Conservation (phyloP, 2,797 vertebrate species). For the Mormyrops boulengeri region DNA sequence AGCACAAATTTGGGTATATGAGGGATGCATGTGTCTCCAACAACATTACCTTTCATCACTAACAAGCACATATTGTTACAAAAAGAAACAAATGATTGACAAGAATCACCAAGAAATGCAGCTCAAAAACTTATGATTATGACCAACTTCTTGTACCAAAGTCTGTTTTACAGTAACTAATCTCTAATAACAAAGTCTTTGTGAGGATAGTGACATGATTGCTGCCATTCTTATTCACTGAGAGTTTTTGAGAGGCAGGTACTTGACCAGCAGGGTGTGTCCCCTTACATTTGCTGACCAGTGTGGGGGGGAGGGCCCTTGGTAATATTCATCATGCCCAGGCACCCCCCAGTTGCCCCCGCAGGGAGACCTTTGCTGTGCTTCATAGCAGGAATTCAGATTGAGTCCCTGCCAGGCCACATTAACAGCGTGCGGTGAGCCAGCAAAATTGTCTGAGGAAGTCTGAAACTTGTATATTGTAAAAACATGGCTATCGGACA, state of each 20-base stretch:
- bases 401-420: neutral
- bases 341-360: neutral
- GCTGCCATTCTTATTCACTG: neutral
- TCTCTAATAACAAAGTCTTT: neutral
- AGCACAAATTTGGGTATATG: neutral
- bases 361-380: neutral
- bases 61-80: neutral
- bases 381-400: neutral
- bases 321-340: neutral
- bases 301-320: neutral
- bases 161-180: neutral
- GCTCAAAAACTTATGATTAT: neutral
- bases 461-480: neutral
- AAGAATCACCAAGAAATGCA: neutral
- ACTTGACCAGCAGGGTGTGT: neutral
- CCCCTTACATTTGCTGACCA: neutral
- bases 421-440: neutral
- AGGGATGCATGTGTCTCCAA: neutral
- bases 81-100: neutral
- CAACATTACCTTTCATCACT: neutral
- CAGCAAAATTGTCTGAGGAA: neutral
- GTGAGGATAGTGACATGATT: neutral
- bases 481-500: neutral
- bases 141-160: neutral
- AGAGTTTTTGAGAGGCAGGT: neutral